These are phyloP conservation scores for Vollenhovia emeryi DNA, from an alignment of 1,140 invertebrate species.

Conservation along the genomic window DNA sequence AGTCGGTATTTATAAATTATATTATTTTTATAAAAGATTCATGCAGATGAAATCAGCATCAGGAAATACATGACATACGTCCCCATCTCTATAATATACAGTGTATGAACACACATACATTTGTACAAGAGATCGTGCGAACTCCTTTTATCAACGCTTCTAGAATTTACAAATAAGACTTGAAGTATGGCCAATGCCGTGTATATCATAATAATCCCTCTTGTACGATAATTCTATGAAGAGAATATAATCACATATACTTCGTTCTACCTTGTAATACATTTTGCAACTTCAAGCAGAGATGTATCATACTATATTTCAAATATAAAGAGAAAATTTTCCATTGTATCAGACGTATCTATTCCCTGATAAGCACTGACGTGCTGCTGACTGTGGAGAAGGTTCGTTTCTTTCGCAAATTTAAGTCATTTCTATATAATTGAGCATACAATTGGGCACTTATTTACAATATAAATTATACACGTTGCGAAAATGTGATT, in stretches of 20 bases:
- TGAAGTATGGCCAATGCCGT: slow-evolving; percentile 3
- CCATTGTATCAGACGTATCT: neutral
- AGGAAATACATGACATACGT: neutral
- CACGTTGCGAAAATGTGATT: slow-evolving; percentile 13
- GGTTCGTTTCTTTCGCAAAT: neutral
- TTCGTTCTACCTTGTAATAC: neutral
- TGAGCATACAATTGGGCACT: neutral
- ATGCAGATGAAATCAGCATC: slow-evolving; percentile 46
- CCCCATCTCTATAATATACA: neutral
- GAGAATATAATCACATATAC: neutral
- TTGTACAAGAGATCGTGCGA: neutral
- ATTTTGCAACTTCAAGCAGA: neutral
- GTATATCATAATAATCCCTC: neutral
- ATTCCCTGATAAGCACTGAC: slow-evolving; percentile 17
- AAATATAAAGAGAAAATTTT: slow-evolving; percentile 45
- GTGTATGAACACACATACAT: neutral
- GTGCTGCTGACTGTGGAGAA: neutral
- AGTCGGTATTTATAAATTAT: slow-evolving; percentile 53
- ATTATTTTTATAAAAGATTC: slow-evolving; percentile 67
- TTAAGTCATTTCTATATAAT: neutral
- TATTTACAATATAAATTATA: neutral
- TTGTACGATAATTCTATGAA: slow-evolving; percentile 13
- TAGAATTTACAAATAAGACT: neutral
- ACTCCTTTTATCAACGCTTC: slow-evolving; percentile 12
- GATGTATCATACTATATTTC: slow-evolving; percentile 16